Base-by-base conservation (phyloP, 2,888 invertebrate genomes). In the Chironomus riparius region DNA sequence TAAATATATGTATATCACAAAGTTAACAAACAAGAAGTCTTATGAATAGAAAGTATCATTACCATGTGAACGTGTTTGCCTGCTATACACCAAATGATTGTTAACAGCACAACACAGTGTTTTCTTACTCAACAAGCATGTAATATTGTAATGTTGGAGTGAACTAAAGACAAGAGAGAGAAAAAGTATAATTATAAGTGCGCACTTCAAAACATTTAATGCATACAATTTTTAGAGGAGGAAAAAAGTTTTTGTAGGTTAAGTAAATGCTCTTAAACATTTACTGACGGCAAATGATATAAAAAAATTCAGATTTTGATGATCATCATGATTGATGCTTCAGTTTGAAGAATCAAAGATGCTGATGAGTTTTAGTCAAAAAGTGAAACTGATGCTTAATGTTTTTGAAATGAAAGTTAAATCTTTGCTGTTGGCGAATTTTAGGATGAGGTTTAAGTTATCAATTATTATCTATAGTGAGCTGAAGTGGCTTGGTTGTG, bases 71-170 rank as follows among this genome's bases (percentile, higher is more conserved):
- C 56, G 56, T 56, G 7, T 15, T 15, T 56, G 15, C 15, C 18
- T 56, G 18, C n/a, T 56, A n/a, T 18, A 56, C 1, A 56, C 21
- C 21, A 65, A 65, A 24, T 65, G 65, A 13, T 65, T 65, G 65
- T 65, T 65, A 65, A 65, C 65, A 65, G 65, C 18, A 15, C 56
- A 15, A 18, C 13, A 50, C 10, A 56, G 56, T 13, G 24, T 21
- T 65, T 65, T 65, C 24, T 56, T 56, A 65, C 65, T 65, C 65
- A 65, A 65, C 65, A 65, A 65, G 65, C 65, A 65, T 65, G 65
- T 65, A 65, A 65, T 65, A 24, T 38, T 38, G 38, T 38, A 38
- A 38, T 38, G 38, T 38, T 38, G 7, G 38, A 38, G 38, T 38
- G 38, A 38, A 38, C 10, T 2, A 38, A 38, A 38, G 38, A 38